Percentiles rank a stretch among this genome's conserved stretches.
phyloP scores from a whole-genome alignment of 1,140 invertebrate species.

The Tetraneura akinire region DNA sequence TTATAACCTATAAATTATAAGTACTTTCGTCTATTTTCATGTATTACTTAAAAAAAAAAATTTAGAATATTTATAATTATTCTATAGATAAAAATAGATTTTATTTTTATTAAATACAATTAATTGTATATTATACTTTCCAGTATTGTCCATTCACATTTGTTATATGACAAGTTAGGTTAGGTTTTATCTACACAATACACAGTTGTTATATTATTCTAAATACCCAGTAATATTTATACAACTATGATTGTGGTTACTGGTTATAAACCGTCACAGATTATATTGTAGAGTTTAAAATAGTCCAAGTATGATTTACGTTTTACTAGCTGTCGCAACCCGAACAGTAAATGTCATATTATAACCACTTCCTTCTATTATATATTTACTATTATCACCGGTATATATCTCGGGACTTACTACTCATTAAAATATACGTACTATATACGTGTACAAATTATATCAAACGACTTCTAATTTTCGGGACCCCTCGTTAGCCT shows the following conservation, averaged over 20 bases:
- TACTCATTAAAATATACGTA: constrained; percentile 9
- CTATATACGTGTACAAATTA: constrained; percentile 5
- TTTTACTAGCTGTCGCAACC: too few species aligned
- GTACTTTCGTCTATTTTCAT: too few species aligned
- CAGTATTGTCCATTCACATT: too few species aligned
- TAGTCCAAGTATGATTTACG: neutral
- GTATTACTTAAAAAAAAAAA: too few species aligned
- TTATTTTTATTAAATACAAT: constrained; percentile 12
- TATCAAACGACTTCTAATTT: constrained; percentile 25
- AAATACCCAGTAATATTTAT: neutral
- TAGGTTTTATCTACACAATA: neutral
- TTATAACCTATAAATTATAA: too few species aligned
- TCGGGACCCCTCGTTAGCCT: neutral
- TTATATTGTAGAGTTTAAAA: too few species aligned
- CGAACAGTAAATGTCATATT: neutral
- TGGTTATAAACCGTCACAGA: neutral
- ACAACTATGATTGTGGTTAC: neutral
- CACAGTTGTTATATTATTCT: neutral
- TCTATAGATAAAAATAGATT: neutral
- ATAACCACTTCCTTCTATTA: neutral
- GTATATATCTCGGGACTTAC: neutral
- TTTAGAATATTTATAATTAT: too few species aligned
- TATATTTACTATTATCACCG: neutral
- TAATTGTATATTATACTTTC: too few species aligned
- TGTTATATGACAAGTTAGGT: too few species aligned